A percentile compares a stretch with the other conserved stretches of the same genome.
Conservation (phyloP, 1,140 invertebrate genomes). For the Amphibalanus amphitrite region DNA sequence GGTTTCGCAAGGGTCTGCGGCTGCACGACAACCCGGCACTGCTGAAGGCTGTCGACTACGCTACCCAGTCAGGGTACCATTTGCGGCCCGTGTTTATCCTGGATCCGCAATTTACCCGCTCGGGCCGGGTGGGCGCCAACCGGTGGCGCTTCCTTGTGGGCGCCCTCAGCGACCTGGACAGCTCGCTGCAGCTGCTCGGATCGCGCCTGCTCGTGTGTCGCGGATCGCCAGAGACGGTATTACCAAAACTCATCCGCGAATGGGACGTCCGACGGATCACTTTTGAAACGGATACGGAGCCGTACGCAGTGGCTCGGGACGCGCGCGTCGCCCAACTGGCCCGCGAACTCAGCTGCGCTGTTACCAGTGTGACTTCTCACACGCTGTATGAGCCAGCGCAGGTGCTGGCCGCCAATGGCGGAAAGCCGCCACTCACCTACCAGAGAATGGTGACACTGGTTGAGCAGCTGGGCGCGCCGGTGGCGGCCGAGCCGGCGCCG, state of each 20-base stretch:
- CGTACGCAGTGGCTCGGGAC: constrained; percentile 43
- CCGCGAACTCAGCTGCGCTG: constrained; percentile 35
- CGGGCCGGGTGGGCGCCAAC: constrained; percentile 42
- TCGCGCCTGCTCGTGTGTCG: constrained; percentile 43
- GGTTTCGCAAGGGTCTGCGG: too few relatives aligned
- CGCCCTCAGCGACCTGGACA: constrained; percentile 42
- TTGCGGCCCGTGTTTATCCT: constrained; percentile 47
- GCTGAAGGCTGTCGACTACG: constrained; percentile 34
- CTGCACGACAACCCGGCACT: constrained; percentile 23
- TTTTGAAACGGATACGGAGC: constrained; percentile 51
- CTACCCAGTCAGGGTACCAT: constrained; percentile 17
- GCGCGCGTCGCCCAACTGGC: constrained; percentile 39
- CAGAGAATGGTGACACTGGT: constrained; percentile 46
- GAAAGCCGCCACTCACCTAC: constrained; percentile 45
- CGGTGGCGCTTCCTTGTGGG: constrained; percentile 49
- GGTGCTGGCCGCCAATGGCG: constrained; percentile 42
- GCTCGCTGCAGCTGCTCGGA: constrained; percentile 36
- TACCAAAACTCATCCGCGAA: constrained; percentile 42
- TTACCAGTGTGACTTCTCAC: constrained; percentile 42
- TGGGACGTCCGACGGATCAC: constrained; percentile 48
- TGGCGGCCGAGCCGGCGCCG: constrained; percentile 31
- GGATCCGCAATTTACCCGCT: constrained; percentile 43
- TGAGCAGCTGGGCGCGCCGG: constrained; percentile 33
- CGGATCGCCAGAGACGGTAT: constrained; percentile 41
- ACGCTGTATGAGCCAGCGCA: constrained; percentile 47